A percentile compares a stretch with the other conserved stretches of the same genome.
Evolutionary conservation across 2,888 invertebrate species (phyloP).

Genomic region (Ceriagrion tenellum): DNA sequence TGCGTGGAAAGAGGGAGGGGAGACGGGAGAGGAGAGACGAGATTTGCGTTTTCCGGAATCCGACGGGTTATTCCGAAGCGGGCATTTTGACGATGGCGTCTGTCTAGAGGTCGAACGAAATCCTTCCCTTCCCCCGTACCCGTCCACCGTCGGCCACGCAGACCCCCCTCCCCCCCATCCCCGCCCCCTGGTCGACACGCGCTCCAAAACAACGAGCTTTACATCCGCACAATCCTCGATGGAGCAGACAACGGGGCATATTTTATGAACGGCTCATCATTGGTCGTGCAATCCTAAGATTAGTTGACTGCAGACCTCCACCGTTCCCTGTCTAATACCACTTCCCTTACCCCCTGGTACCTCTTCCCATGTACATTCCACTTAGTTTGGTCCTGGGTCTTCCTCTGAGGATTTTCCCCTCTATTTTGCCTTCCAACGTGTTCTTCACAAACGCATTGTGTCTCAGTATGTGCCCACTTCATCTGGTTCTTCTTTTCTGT

Average conservation of each 20-base stretch:
- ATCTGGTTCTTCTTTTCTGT: too few relatives aligned
- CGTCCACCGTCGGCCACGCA: background rate
- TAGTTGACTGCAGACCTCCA: too few relatives aligned
- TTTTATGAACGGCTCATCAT: background rate
- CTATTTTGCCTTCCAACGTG: too few relatives aligned
- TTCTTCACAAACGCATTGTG: too few relatives aligned
- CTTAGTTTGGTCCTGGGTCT: too few relatives aligned
- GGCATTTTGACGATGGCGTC: background rate
- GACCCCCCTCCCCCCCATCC: background rate
- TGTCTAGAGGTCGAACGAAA: background rate
- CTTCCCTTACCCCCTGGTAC: too few relatives aligned
- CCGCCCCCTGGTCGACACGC: background rate
- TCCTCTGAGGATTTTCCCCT: too few relatives aligned
- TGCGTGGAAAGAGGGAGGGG: background rate
- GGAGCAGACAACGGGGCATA: background rate
- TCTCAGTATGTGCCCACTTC: too few relatives aligned
- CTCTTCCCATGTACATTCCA: too few relatives aligned
- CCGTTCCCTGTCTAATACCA: too few relatives aligned
- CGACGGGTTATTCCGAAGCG: constrained; percentile 13
- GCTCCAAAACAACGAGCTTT: background rate
- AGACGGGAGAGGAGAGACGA: background rate
- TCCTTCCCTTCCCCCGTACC: background rate
- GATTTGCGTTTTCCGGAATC: constrained; percentile 21
- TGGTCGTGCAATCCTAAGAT: too few relatives aligned
- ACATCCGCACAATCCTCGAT: background rate